Base-by-base conservation (phyloP, 2,888 invertebrate genomes). In the Drosophila trichaetosa region DNA sequence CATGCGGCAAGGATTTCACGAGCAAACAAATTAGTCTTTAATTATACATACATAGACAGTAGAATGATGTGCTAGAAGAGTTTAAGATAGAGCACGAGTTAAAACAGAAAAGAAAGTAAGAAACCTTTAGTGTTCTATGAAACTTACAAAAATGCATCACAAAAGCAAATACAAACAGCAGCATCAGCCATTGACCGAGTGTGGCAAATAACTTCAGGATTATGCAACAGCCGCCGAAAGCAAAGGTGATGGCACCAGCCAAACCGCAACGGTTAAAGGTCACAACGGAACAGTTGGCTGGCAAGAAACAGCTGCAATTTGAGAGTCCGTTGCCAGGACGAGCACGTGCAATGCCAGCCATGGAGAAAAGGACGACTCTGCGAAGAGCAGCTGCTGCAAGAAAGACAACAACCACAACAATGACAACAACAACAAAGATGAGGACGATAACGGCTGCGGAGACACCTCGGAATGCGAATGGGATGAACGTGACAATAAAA, bases 231-330 rank as follows among this genome's bases (percentile, higher is more conserved):
- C 78, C 69, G 64, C n/a, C 78, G 27, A 74, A 64, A 66, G 21
- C 65, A 68, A 74, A 80, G 56, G 66, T 59, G 62, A 62, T 36
- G 36, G 64, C 74, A 52, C 81, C 82, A 51, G 70, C 74, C 57
- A 83, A 83, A 38, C 82, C 83, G 34, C 74, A 79, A 34, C 79
- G 83, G n/a, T 70, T 81, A 31, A 77, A 68, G 70, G 40, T 51
- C 63, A 29, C 58, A 16, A 31, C 21, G 13, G 40, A 36, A 2
- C 59, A 56, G 54, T 51, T 54, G 62, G 69, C 60, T 62, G 64
- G 60, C 67, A 91, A 83, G 76, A 92, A 92, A 73, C 87, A 87
- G 57, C 81, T 91, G 75, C 91, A 91, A 79, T 92, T 91, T 76
- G 81, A 87, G 51, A 91, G 91, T 82, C 91, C 91, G 56, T 76